These are phyloP conservation scores for Ditylenchus weischeri DNA, from an alignment of 2,888 invertebrate genomes.

Conservation along the genomic window DNA sequence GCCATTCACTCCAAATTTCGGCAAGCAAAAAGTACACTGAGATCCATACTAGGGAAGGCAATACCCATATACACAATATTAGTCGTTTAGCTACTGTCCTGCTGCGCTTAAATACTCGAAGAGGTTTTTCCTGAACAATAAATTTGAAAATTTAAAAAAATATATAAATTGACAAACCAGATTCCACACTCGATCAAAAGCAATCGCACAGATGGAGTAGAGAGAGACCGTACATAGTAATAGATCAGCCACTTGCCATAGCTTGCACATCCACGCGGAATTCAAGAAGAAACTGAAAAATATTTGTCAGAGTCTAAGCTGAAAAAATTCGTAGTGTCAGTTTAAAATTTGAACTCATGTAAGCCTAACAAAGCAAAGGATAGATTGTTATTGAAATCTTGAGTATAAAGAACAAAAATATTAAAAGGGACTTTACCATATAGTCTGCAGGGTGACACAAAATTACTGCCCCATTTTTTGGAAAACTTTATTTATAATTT, in stretches of 20 bases:
- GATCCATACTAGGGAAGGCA: slow-evolving; percentile 49
- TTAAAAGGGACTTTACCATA: no score
- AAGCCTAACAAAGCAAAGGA: no score
- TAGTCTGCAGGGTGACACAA: no score
- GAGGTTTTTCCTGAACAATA: slow-evolving; percentile 39
- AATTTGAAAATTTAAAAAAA: no score
- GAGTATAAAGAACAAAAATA: no score
- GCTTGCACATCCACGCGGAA: slow-evolving; percentile 32
- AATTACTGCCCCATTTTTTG: no score
- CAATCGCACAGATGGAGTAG: slow-evolving; percentile 53
- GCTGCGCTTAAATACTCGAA: slow-evolving; percentile 47
- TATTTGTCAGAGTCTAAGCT: not conserved
- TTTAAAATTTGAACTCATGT: no score
- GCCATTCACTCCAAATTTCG: not conserved
- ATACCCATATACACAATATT: slow-evolving; percentile 46
- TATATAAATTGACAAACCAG: slow-evolving; percentile 11
- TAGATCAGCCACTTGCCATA: slow-evolving; percentile 44
- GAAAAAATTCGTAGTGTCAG: no score
- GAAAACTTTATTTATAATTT: no score
- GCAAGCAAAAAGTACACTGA: slow-evolving; percentile 29
- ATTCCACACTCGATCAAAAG: slow-evolving; percentile 48
- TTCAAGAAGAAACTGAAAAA: not conserved
- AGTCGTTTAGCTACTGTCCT: slow-evolving; percentile 37
- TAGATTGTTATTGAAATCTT: no score
- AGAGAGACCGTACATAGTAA: slow-evolving; percentile 46